A percentile compares a stretch with the other conserved stretches of the same genome.
Evolutionary conservation across 2,888 invertebrate species (phyloP).

Genomic region (Noctua fimbriata): DNA sequence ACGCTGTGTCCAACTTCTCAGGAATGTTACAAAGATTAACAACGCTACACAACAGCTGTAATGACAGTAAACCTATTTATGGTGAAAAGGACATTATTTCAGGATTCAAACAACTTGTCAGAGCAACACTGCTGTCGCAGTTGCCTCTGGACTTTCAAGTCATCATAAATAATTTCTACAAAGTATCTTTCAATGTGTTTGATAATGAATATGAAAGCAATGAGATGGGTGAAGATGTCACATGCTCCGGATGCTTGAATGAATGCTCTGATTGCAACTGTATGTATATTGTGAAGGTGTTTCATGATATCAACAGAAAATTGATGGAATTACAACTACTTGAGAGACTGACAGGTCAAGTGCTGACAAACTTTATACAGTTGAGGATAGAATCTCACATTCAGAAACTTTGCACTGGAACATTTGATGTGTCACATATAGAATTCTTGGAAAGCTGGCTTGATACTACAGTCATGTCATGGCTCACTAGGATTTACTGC

Average conservation of each 20-base stretch:
- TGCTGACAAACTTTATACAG: constrained; percentile 95
- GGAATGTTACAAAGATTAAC: constrained; percentile 90
- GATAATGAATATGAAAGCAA: constrained; percentile 87
- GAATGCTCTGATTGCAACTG: constrained; percentile 91
- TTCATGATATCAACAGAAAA: constrained; percentile 94
- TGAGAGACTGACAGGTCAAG: constrained; percentile 96
- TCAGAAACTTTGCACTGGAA: constrained; percentile 95
- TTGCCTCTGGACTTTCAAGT: constrained; percentile 92
- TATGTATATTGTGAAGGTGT: constrained; percentile 92
- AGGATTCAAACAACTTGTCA: constrained; percentile 92
- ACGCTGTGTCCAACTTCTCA: constrained; percentile 89
- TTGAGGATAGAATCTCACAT: constrained; percentile 95
- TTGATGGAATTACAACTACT: constrained; percentile 94
- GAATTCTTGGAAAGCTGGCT: constrained; percentile 96
- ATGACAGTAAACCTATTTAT: constrained; percentile 86
- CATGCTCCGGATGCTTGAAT: constrained; percentile 94
- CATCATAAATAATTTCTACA: constrained; percentile 94
- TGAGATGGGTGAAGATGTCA: constrained; percentile 90
- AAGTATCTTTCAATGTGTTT: constrained; percentile 94
- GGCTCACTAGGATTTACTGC: constrained; percentile 96
- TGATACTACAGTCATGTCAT: constrained; percentile 95
- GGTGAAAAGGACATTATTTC: constrained; percentile 89
- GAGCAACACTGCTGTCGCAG: constrained; percentile 92
- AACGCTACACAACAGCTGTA: constrained; percentile 85
- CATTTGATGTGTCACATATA: constrained; percentile 96